Evolutionary conservation across 2,888 invertebrate species (phyloP).

Genomic region (Adelognathus sp.): DNA sequence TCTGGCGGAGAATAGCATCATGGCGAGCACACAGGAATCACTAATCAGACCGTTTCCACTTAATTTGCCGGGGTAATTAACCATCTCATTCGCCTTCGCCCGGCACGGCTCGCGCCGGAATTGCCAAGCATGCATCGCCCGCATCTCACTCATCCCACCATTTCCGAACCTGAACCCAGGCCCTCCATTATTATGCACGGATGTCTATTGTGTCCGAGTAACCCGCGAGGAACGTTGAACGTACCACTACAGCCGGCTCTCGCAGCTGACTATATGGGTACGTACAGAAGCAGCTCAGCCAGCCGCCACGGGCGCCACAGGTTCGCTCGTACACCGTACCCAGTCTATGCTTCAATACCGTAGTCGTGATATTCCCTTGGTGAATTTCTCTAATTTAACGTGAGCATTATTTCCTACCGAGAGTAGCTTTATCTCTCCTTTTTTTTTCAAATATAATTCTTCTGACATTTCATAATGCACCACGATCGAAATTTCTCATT

Average conservation of each 20-base stretch:
- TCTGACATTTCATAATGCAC: not conserved
- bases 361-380: constrained; percentile 11
- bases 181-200: constrained; percentile 77
- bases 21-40: constrained; percentile 71
- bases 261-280: constrained; percentile 18
- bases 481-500: not conserved
- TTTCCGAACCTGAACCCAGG: constrained; percentile 71
- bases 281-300: not conserved
- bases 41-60: constrained; percentile 79
- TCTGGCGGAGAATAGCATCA: constrained; percentile 66
- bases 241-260: constrained; percentile 12
- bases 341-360: constrained; percentile 17
- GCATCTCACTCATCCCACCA: constrained; percentile 67
- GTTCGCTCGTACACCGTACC: constrained; percentile 24
- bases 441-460: constrained; percentile 5
- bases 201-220: constrained; percentile 73
- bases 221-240: constrained; percentile 61
- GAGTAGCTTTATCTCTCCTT: not conserved
- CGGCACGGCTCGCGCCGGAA: constrained; percentile 20
- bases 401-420: not conserved
- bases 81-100: constrained; percentile 74
- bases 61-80: constrained; percentile 79
- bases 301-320: constrained; percentile 46
- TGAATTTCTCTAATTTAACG: constrained; percentile 35
- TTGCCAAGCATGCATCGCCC: constrained; percentile 34